A percentile compares a stretch with the other conserved stretches of the same genome.
These are phyloP conservation scores for Pipistrellus kuhlii DNA, from an alignment of 2,797 vertebrate genomes.

Conservation along the genomic window DNA sequence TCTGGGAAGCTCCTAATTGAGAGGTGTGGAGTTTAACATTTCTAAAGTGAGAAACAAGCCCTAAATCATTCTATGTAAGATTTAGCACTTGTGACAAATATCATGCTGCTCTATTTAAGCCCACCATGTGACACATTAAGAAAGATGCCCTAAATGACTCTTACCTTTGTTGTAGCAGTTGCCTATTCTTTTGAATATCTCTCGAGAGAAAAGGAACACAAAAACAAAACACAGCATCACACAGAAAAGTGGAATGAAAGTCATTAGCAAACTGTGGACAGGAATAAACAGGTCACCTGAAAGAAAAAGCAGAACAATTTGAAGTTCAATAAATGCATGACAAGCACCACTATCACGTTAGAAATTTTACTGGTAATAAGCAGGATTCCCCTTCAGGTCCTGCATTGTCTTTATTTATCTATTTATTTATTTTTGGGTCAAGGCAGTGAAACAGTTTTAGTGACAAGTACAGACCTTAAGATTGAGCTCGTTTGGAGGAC, in stretches of 20 bases:
- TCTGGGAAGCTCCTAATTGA: not conserved
- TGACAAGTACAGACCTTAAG: not conserved
- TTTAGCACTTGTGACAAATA: not conserved
- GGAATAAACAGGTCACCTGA: not conserved
- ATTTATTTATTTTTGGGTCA: not conserved
- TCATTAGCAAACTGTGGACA: rapidly evolving
- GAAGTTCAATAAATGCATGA: not conserved
- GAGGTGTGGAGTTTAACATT: not conserved
- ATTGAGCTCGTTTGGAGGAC: not conserved
- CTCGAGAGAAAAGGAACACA: rapidly evolving
- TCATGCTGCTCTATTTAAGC: not conserved
- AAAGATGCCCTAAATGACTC: not conserved
- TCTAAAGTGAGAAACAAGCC: not conserved
- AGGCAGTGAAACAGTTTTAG: not conserved
- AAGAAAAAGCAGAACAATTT: not conserved
- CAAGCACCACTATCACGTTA: not conserved
- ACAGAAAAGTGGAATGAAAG: rapidly evolving
- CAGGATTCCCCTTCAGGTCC: not conserved
- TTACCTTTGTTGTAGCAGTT: not conserved
- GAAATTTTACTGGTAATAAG: not conserved
- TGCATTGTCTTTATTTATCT: not conserved
- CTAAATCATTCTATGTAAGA: not conserved
- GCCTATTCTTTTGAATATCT: not conserved
- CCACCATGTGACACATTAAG: not conserved
- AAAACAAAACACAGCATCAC: rapidly evolving